These are phyloP conservation scores for Listronotus bonariensis DNA, from an alignment of 1,140 invertebrate species.

Conservation along the genomic window DNA sequence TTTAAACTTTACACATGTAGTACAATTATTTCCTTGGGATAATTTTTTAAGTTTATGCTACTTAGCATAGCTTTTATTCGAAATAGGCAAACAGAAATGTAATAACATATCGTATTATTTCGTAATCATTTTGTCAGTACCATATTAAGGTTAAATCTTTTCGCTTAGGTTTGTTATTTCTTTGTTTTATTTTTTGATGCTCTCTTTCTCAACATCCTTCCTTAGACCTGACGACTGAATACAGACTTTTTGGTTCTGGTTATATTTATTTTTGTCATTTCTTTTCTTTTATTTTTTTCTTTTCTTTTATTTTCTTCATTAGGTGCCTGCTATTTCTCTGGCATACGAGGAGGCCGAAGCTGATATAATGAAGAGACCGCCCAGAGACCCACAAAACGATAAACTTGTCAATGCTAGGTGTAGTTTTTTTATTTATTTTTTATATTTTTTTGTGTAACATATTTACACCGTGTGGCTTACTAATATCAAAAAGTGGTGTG, in stretches of 20 bases:
- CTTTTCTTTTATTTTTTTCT: slow-evolving; percentile 35
- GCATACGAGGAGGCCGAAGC: slow-evolving; percentile 99
- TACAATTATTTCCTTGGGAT: too few species aligned
- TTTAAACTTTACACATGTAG: too few species aligned
- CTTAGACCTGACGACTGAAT: not conserved
- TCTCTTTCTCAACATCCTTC: too few species aligned
- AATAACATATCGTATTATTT: too few species aligned
- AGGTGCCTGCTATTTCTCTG: slow-evolving; percentile 99
- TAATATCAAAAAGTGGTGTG: slow-evolving; percentile 1
- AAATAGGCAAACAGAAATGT: too few species aligned
- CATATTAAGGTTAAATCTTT: too few species aligned
- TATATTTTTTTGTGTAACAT: slow-evolving; percentile 22
- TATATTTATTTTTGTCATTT: slow-evolving; percentile 17
- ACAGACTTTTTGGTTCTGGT: not conserved
- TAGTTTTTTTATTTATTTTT: slow-evolving; percentile 47
- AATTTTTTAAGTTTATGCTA: too few species aligned
- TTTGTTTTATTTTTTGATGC: too few species aligned
- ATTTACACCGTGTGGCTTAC: slow-evolving; percentile 2
- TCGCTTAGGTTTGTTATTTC: too few species aligned
- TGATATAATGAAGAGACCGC: slow-evolving; percentile 99
- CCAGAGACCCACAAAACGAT: slow-evolving; percentile 93
- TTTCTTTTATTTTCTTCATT: slow-evolving; percentile 40
- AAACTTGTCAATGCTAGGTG: slow-evolving; percentile 98
- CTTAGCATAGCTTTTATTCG: too few species aligned
- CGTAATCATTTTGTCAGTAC: too few species aligned